A percentile compares a stretch with the other conserved stretches of the same genome.
phyloP scores from a whole-genome alignment of 2,888 invertebrate genomes.

The Andrena camellia region DNA sequence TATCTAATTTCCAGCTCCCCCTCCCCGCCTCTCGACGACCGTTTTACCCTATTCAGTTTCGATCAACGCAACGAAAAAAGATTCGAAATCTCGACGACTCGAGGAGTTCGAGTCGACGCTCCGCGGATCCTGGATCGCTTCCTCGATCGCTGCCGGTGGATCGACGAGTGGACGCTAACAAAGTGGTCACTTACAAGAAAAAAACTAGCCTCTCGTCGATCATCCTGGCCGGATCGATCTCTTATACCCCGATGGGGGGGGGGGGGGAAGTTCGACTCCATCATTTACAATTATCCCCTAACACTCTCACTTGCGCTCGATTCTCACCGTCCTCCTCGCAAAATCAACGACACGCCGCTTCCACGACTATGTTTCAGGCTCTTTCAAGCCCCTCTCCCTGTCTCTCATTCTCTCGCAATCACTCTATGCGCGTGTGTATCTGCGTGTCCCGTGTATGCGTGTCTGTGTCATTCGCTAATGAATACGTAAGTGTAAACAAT shows the following conservation, averaged over 20 bases:
- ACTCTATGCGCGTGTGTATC: constrained; percentile 4
- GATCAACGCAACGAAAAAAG: background rate
- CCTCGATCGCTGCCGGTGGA: constrained; percentile 38
- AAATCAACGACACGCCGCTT: constrained; percentile 49
- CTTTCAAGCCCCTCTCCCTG: constrained; percentile 64
- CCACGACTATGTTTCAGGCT: constrained; percentile 69
- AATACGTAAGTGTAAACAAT: constrained; percentile 77
- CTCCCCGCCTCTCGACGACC: constrained; percentile 31
- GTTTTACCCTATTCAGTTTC: background rate
- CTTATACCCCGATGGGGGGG: constrained; percentile 6
- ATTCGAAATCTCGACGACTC: too few species aligned
- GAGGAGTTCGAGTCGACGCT: background rate
- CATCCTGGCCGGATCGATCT: constrained; percentile 21
- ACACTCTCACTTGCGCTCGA: background rate
- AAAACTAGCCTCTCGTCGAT: constrained; percentile 45
- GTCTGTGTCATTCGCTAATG: constrained; percentile 65
- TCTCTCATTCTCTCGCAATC: constrained; percentile 5
- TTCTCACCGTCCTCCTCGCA: constrained; percentile 16
- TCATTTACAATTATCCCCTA: constrained; percentile 71
- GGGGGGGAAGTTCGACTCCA: constrained; percentile 76
- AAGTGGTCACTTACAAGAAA: constrained; percentile 58
- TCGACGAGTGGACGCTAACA: constrained; percentile 56
- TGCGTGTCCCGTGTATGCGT: constrained; percentile 25
- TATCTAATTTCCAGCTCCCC: background rate
- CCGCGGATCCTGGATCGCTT: background rate